Conservation (phyloP, 1,140 invertebrate genomes). For the Ceratosolen fusciceps region DNA sequence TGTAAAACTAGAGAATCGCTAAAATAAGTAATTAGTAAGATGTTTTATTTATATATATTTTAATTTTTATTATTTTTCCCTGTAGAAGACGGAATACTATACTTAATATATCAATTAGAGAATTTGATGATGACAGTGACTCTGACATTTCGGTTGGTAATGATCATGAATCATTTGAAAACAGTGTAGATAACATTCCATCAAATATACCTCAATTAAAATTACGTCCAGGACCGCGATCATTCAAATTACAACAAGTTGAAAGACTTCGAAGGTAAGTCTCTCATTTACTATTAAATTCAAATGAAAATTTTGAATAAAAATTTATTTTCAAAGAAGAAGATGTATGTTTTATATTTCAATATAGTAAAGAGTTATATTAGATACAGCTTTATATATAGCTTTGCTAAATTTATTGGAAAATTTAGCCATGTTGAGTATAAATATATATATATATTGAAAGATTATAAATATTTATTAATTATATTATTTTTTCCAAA, state of each 20-base stretch:
- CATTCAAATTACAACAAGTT: conserved; percentile 61
- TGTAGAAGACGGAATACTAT: conserved; percentile 27
- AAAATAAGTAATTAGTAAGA: conserved; percentile 8
- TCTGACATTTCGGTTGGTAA: conserved; percentile 64
- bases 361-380: not conserved
- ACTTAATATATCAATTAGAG: conserved; percentile 20
- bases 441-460: not conserved
- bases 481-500: not conserved
- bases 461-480: too few species aligned
- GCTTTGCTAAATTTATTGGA: not conserved
- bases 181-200: conserved; percentile 14
- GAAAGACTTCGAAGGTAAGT: conserved; percentile 40
- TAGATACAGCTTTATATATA: not conserved
- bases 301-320: not conserved
- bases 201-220: conserved; percentile 30
- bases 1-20: not conserved
- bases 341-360: not conserved
- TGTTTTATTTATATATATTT: too few species aligned
- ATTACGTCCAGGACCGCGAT: conserved; percentile 61
- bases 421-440: not conserved
- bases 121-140: conserved; percentile 53
- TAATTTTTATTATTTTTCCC: conserved; percentile 5
- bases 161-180: conserved; percentile 44
- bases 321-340: not conserved
- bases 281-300: not conserved